Conservation (phyloP, 2,797 vertebrate genomes). For the Sebastes steindachneri region DNA sequence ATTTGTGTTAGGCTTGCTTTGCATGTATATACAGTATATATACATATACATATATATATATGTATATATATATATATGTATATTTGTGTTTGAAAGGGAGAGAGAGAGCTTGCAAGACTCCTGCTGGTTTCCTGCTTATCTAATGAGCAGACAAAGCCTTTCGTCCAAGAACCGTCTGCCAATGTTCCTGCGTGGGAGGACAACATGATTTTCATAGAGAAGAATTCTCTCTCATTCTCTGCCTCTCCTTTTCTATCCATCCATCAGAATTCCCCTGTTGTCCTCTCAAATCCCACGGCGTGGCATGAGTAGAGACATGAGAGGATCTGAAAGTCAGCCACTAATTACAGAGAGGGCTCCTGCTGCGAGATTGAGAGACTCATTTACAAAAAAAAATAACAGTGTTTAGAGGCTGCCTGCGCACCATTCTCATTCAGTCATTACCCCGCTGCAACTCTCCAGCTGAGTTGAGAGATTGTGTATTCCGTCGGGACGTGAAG, state of each 20-base stretch:
- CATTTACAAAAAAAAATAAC: constrained; percentile 17
- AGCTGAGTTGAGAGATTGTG: neutral
- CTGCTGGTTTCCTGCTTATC: constrained; percentile 45
- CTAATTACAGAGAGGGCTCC: constrained; percentile 59
- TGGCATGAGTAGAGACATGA: constrained; percentile 38
- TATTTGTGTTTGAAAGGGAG: constrained; percentile 10
- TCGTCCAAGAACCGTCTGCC: constrained; percentile 47
- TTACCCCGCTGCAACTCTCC: constrained; percentile 4
- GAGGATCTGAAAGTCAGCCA: constrained; percentile 46
- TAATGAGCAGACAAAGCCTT: constrained; percentile 61
- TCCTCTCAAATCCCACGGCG: constrained; percentile 32
- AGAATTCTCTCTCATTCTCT: constrained; percentile 43
- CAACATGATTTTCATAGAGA: constrained; percentile 47
- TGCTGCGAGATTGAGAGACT: constrained; percentile 60
- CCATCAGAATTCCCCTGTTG: constrained; percentile 40
- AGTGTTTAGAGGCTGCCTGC: constrained; percentile 43
- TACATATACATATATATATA: neutral
- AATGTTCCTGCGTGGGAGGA: constrained; percentile 42
- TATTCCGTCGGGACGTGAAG: neutral
- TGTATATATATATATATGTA: neutral
- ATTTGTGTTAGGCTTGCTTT: neutral
- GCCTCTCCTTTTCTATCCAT: constrained; percentile 23
- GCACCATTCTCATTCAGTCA: constrained; percentile 19
- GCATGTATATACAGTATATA: neutral
- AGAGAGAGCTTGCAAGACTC: constrained; percentile 11